Evolutionary conservation across 2,888 invertebrate genomes (phyloP).

Genomic region (Toxonevra muliebris): DNA sequence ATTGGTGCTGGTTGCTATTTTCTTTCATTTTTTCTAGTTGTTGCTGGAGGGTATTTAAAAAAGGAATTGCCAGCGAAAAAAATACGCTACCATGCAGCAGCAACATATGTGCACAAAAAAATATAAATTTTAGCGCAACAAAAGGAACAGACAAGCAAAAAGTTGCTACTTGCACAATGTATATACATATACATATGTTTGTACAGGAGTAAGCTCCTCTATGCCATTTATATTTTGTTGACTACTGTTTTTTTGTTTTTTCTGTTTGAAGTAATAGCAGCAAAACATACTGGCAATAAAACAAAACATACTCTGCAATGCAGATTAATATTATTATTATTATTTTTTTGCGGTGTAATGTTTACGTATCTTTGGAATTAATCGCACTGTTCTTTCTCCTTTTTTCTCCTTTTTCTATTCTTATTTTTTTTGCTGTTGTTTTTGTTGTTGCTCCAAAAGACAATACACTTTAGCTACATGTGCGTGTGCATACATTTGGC

Average conservation of each 20-base stretch:
- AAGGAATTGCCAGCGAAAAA: too few species aligned
- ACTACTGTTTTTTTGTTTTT: too few species aligned
- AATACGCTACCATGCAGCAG: neutral
- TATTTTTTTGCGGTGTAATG: conserved; percentile 38
- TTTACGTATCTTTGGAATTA: conserved; percentile 39
- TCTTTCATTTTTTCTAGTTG: too few species aligned
- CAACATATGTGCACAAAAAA: neutral
- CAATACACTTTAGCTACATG: conserved; percentile 21
- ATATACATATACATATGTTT: too few species aligned
- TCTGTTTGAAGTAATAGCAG: neutral
- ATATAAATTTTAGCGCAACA: conserved; percentile 5
- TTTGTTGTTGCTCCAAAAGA: conserved; percentile 4
- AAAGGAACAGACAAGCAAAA: neutral
- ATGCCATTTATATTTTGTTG: too few species aligned
- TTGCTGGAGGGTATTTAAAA: too few species aligned
- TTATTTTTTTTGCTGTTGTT: neutral
- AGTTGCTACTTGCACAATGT: neutral
- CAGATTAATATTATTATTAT: conserved; percentile 2
- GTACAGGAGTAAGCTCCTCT: too few species aligned
- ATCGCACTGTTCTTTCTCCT: conserved; percentile 34
- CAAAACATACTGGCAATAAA: conserved; percentile 1
- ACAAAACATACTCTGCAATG: conserved; percentile 7
- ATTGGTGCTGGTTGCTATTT: too few species aligned
- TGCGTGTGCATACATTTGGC: conserved; percentile 32
- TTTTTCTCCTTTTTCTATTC: neutral